phyloP scores from a whole-genome alignment of 2,888 invertebrate species.

The Rosalia funebris region DNA sequence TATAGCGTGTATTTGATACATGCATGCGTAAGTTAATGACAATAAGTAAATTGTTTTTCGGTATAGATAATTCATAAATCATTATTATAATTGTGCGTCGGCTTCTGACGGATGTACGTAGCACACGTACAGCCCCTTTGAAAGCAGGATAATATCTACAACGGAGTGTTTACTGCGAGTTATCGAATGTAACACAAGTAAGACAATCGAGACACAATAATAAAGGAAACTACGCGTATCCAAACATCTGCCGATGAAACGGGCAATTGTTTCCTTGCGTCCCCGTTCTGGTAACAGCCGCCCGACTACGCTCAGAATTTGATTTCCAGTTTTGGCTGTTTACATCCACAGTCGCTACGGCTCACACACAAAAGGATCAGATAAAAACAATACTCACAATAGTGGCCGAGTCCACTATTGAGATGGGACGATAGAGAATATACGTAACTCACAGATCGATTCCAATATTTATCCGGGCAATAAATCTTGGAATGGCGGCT shows the following conservation, averaged over 20 bases:
- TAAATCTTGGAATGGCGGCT: constrained; percentile 11
- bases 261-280: constrained; percentile 40
- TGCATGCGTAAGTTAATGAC: too few species aligned
- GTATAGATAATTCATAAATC: background rate
- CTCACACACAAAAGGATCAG: constrained; percentile 26
- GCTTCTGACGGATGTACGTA: background rate
- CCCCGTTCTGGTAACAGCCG: constrained; percentile 14
- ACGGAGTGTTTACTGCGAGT: constrained; percentile 1
- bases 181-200: constrained; percentile 23
- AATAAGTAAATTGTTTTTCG: too few species aligned
- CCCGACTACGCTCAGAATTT: constrained; percentile 29
- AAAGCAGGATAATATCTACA: background rate
- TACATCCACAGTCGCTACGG: constrained; percentile 27
- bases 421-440: constrained; percentile 8
- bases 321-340: constrained; percentile 33
- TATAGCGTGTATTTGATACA: too few species aligned
- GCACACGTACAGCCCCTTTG: background rate
- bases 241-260: constrained; percentile 38
- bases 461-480: constrained; percentile 14
- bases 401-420: constrained; percentile 13
- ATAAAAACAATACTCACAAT: constrained; percentile 25
- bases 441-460: constrained; percentile 12
- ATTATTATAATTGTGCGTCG: background rate
- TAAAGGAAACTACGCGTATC: constrained; percentile 12
- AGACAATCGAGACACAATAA: constrained; percentile 16